Evolutionary conservation across 2,797 vertebrate species (phyloP).

Genomic region (Cossypha heuglini): DNA sequence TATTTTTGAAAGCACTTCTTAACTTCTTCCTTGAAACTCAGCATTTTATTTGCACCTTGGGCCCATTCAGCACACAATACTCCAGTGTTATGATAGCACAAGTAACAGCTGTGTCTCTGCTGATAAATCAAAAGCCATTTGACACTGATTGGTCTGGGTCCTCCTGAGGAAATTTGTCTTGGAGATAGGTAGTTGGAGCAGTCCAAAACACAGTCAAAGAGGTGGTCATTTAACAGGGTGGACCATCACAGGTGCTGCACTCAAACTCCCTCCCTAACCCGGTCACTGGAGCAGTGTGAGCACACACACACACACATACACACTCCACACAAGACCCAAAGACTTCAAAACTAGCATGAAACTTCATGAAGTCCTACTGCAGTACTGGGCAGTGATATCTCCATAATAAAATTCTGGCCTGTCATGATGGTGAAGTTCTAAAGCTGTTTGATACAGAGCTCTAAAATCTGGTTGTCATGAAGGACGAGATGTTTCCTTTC

Average conservation of each 20-base stretch:
- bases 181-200: not conserved
- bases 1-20: not conserved
- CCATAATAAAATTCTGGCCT: not conserved
- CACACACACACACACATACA: not conserved
- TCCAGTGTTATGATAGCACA: not conserved
- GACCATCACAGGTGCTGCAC: not conserved
- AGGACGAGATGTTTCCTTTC: not conserved
- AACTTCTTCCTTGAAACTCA: not conserved
- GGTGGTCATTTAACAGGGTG: fast-evolving
- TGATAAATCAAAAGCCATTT: not conserved
- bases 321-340: not conserved
- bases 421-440: not conserved
- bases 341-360: not conserved
- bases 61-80: not conserved
- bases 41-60: not conserved
- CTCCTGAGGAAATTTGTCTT: not conserved
- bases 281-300: not conserved
- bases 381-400: not conserved
- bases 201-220: not conserved
- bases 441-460: not conserved
- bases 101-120: not conserved
- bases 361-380: not conserved
- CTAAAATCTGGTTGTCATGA: fast-evolving
- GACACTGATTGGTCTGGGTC: not conserved
- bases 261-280: not conserved